Conservation (phyloP, 1,140 invertebrate species). For the Leucophenga varia region DNA sequence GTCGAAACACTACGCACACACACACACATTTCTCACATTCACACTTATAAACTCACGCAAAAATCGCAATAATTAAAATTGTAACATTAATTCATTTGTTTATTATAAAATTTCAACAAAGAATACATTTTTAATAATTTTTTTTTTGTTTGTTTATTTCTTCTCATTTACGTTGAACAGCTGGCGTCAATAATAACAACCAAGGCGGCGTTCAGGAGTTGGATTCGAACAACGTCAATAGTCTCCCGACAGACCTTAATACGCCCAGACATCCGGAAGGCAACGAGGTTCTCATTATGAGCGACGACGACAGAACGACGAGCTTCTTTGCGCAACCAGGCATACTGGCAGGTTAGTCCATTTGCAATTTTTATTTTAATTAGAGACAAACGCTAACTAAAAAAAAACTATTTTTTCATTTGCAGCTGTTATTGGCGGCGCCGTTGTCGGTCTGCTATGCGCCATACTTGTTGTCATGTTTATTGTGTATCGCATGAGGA, state of each 20-base stretch:
- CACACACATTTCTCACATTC: too few species aligned
- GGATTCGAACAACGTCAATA: slow-evolving; percentile 47
- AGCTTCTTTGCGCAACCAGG: slow-evolving; percentile 94
- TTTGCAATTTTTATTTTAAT: neutral
- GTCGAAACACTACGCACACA: too few species aligned
- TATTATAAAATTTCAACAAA: too few species aligned
- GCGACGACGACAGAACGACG: slow-evolving; percentile 76
- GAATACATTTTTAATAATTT: neutral
- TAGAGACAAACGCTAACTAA: neutral
- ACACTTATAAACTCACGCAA: too few species aligned
- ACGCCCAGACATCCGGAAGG: slow-evolving; percentile 44
- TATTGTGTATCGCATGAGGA: slow-evolving; percentile 98
- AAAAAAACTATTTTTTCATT: slow-evolving; percentile 26
- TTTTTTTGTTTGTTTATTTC: neutral
- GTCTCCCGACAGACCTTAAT: slow-evolving; percentile 46
- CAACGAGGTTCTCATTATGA: slow-evolving; percentile 74
- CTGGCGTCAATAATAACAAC: slow-evolving; percentile 24
- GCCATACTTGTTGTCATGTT: slow-evolving; percentile 99
- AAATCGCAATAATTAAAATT: too few species aligned
- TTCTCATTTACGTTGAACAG: slow-evolving; percentile 12
- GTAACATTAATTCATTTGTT: too few species aligned
- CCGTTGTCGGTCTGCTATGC: slow-evolving; percentile 93
- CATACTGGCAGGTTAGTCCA: slow-evolving; percentile 80
- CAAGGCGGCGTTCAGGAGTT: slow-evolving; percentile 42
- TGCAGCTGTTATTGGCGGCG: slow-evolving; percentile 96